phyloP scores from a whole-genome alignment of 2,797 vertebrate species.

The Anguilla anguilla region DNA sequence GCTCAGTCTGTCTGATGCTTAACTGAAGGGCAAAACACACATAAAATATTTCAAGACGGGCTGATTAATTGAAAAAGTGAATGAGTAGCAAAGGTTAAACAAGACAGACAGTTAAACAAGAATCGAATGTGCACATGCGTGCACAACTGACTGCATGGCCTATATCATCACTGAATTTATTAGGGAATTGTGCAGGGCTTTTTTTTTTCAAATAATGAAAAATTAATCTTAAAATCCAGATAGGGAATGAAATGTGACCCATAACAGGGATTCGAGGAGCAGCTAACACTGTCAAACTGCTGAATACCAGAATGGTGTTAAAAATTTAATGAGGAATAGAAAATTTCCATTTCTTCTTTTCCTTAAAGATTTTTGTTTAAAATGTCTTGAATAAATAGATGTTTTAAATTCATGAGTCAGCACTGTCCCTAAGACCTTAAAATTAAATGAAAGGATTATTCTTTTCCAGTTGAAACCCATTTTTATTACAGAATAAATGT shows the following conservation, averaged over 20 bases:
- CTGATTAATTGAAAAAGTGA: constrained; percentile 59
- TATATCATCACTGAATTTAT: background rate
- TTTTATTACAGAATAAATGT: background rate
- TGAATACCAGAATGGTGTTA: background rate
- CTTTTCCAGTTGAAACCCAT: background rate
- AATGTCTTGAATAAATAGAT: background rate
- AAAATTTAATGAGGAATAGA: background rate
- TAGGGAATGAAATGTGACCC: constrained; percentile 36
- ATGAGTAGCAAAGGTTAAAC: constrained; percentile 48
- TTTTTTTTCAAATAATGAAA: constrained; percentile 2
- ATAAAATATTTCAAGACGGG: constrained; percentile 56
- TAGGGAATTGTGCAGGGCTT: background rate
- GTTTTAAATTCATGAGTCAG: background rate
- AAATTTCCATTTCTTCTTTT: background rate
- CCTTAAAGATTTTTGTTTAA: background rate
- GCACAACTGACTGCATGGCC: background rate
- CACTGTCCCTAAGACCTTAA: background rate
- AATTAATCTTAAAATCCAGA: constrained; percentile 28
- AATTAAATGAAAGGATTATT: background rate
- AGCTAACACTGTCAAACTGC: background rate
- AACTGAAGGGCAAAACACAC: constrained; percentile 56
- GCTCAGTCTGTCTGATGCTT: constrained; percentile 66
- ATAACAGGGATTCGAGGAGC: background rate
- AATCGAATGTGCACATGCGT: background rate
- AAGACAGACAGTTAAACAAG: background rate